phyloP scores from a whole-genome alignment of 1,140 invertebrate species.

The Atta colombica region DNA sequence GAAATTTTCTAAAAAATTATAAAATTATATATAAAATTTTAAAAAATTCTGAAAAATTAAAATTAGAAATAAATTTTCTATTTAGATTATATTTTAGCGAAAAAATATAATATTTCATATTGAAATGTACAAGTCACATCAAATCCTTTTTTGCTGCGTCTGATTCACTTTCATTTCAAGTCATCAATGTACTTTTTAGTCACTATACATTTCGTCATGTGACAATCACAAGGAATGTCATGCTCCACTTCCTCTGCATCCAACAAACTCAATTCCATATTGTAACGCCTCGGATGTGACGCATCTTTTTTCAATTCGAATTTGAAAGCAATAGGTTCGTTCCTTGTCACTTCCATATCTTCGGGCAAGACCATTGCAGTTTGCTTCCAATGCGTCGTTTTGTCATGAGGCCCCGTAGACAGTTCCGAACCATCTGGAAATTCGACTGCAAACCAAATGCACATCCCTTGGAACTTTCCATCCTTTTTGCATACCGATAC shows the following conservation, averaged over 20 bases:
- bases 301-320: conserved; percentile 82
- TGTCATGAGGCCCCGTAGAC: conserved; percentile 91
- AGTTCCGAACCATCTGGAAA: conserved; percentile 89
- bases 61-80: not conserved
- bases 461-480: conserved; percentile 92
- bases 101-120: conserved; percentile 12
- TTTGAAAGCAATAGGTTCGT: conserved; percentile 88
- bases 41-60: not conserved
- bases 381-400: conserved; percentile 98
- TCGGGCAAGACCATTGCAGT: conserved; percentile 94
- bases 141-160: not conserved
- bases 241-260: conserved; percentile 91
- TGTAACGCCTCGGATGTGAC: conserved; percentile 87
- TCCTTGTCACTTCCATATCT: conserved; percentile 89
- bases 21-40: no score
- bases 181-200: conserved; percentile 88
- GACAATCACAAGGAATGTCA: conserved; percentile 92
- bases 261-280: conserved; percentile 90
- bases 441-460: conserved; percentile 95
- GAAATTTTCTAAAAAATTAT: no score
- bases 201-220: conserved; percentile 92
- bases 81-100: not conserved
- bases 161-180: conserved; percentile 62
- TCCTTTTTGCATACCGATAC: conserved; percentile 85
- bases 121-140: not conserved